Percentiles rank a stretch among this genome's conserved stretches.
Evolutionary conservation across 2,113 vertebrate species (phyloP).

Genomic region (Vicugna pacos): DNA sequence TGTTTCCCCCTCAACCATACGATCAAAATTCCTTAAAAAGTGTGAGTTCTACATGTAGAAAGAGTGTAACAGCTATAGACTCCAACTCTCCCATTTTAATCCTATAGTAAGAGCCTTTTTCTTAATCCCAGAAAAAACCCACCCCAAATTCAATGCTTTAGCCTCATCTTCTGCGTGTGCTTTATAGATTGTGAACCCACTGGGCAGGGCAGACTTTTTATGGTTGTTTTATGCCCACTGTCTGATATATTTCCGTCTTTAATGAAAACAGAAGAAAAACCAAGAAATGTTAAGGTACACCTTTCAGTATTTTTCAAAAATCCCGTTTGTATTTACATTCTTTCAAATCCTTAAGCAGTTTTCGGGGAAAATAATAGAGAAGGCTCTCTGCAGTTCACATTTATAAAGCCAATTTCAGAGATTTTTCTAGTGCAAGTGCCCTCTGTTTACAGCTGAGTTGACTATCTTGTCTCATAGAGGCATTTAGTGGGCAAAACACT

Average conservation of each 20-base stretch:
- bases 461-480: slow-evolving; percentile 61
- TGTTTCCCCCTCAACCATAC: background rate
- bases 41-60: background rate
- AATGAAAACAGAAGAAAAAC: background rate
- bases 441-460: slow-evolving; percentile 77
- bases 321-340: background rate
- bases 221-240: background rate
- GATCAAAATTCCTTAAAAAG: background rate
- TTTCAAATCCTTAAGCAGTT: slow-evolving; percentile 53
- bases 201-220: background rate
- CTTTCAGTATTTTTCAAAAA: background rate
- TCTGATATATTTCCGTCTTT: background rate
- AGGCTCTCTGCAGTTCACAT: background rate
- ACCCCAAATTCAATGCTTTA: background rate
- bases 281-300: background rate
- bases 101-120: background rate
- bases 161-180: background rate
- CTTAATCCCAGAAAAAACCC: background rate
- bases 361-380: background rate
- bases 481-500: slow-evolving; percentile 74
- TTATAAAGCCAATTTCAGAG: slow-evolving; percentile 63
- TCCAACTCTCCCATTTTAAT: background rate
- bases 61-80: background rate
- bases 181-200: background rate
- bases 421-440: slow-evolving; percentile 58